Conservation (phyloP, 2,888 invertebrate genomes). For the Troides aeacus region DNA sequence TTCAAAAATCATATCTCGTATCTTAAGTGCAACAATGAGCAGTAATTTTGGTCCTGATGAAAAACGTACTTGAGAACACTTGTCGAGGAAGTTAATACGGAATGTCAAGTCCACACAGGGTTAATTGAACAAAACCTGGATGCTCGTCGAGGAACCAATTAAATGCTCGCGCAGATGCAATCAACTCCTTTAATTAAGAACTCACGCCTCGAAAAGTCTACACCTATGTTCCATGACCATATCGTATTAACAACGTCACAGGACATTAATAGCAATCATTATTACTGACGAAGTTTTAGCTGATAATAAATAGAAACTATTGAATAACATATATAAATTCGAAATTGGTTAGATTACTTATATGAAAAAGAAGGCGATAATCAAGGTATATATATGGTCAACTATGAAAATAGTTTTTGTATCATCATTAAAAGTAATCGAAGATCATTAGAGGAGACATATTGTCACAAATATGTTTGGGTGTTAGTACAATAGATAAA, state of each 20-base stretch:
- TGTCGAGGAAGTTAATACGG: not conserved
- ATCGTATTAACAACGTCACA: not conserved
- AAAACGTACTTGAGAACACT: not conserved
- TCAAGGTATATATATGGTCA: too few species aligned
- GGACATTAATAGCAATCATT: not conserved
- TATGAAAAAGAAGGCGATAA: too few species aligned
- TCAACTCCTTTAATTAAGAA: slow-evolving; percentile 19
- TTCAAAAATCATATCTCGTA: not conserved
- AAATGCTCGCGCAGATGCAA: slow-evolving; percentile 15
- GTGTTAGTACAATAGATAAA: too few species aligned
- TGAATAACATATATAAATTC: not conserved
- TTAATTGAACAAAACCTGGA: slow-evolving; percentile 15
- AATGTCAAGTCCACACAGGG: slow-evolving; percentile 12
- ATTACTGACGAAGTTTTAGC: not conserved
- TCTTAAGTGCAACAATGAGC: not conserved
- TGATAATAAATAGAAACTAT: not conserved
- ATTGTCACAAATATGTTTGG: too few species aligned
- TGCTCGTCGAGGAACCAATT: slow-evolving; percentile 14
- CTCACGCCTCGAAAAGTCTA: not conserved
- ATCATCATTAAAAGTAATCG: too few species aligned
- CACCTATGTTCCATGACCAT: not conserved
- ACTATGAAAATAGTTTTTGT: too few species aligned
- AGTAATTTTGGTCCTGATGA: not conserved
- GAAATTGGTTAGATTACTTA: too few species aligned
- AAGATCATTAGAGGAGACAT: too few species aligned